Evolutionary conservation across 2,888 invertebrate genomes (phyloP).

Genomic region (Tetanocera ferruginea): DNA sequence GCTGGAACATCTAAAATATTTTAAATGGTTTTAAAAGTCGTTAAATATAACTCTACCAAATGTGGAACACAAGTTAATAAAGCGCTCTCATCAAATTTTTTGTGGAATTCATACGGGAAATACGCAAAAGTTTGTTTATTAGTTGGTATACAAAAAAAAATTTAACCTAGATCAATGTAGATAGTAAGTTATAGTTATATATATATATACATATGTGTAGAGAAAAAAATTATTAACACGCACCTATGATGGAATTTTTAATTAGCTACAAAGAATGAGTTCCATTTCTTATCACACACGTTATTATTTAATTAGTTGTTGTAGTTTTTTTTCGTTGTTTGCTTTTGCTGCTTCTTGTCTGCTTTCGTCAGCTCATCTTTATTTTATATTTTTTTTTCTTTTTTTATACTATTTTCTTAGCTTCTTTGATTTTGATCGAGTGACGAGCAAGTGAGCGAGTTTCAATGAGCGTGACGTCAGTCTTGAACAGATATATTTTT

Average conservation of each 20-base stretch:
- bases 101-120: no score
- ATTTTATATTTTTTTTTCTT: neutral
- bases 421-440: neutral
- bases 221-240: slow-evolving; percentile 45
- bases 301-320: slow-evolving; percentile 53
- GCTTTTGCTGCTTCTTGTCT: slow-evolving; percentile 23
- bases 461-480: slow-evolving; percentile 19
- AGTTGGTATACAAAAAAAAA: no score
- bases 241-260: slow-evolving; percentile 57
- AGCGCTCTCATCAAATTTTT: no score
- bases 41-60: neutral
- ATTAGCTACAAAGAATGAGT: slow-evolving; percentile 33
- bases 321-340: slow-evolving; percentile 39
- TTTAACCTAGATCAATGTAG: no score
- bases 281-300: slow-evolving; percentile 58
- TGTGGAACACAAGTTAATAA: neutral
- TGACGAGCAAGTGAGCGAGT: neutral
- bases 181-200: neutral
- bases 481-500: neutral
- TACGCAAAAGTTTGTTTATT: no score
- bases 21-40: neutral
- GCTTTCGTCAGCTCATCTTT: neutral
- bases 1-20: neutral
- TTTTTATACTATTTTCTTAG: neutral
- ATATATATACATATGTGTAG: neutral